Evolutionary conservation across 2,888 invertebrate species (phyloP), one percentile per base, ranked within the genome.

Genomic region (Eupithecia exiguata): DNA sequence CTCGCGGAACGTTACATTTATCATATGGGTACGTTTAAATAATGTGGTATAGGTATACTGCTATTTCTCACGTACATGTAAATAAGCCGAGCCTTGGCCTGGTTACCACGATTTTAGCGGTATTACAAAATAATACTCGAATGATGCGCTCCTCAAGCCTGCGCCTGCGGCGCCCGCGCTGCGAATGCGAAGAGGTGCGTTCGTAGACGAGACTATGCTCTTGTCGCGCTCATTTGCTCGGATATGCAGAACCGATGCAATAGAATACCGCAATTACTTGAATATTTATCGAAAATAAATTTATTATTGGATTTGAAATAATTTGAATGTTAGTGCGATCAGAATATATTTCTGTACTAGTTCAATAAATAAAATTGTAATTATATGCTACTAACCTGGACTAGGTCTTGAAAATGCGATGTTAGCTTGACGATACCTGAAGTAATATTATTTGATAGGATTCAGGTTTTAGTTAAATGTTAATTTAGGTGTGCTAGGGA

Each of bases 61-160:
- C 85, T 91, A 92, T 92, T 93, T 93, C 93, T 92, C 93, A 93
- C 91, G 91, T 92, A 89, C 89, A 90, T 92, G 93, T 92, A 92
- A 93, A 93, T 93, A 92, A 92, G 87, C 81, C 81, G 79, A 86
- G 89, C 94, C 93, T 94, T 94, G 94, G 91, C 94, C 93, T 89
- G 88, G 89, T 93, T 94, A 91, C 93, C 92, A 93, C 93, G 90
- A 93, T 92, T 92, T 94, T 92, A 93, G 93, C 92, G 88, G 88
- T 90, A 89, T 93, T 93, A 92, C 93, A 90, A 93, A 92, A 94
- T 89, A 72, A 69, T 75, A 88, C 84, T 85, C 84, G 87, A 88
- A 85, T 88, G 92, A 92, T 91, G 92, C 88, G 88, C 87, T 83
- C 49, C 66, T 68, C 65, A 43, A 16, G 40, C 65, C 40, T 65